phyloP scores from a whole-genome alignment of 1,140 invertebrate species.

The Pogonomyrmex barbatus region DNA sequence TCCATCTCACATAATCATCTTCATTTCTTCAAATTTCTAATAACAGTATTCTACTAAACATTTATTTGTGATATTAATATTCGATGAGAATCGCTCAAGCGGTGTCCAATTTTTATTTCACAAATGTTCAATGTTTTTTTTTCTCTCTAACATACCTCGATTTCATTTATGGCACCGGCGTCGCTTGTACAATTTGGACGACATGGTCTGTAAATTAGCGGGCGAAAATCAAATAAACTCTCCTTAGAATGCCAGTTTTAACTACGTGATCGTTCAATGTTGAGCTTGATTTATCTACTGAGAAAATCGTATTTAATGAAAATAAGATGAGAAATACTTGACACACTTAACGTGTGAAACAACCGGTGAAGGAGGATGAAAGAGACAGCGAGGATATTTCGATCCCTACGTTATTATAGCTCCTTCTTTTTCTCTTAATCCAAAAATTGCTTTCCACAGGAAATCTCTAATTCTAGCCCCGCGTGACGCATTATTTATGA shows the following conservation, averaged over 20 bases:
- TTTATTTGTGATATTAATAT: constrained; percentile 29
- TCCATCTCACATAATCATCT: constrained; percentile 69
- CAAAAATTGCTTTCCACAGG: neutral
- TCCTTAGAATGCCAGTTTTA: constrained; percentile 12
- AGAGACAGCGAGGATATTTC: constrained; percentile 1
- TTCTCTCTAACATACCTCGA: neutral
- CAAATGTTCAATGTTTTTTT: neutral
- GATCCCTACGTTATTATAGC: neutral
- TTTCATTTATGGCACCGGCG: neutral
- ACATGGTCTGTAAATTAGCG: constrained; percentile 19
- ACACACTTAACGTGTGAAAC: neutral
- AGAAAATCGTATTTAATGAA: constrained; percentile 13
- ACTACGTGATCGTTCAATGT: neutral
- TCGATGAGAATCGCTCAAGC: neutral
- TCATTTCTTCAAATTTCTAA: constrained; percentile 66
- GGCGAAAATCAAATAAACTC: constrained; percentile 19
- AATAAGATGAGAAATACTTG: constrained; percentile 12
- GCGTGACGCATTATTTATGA: neutral
- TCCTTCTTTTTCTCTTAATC: neutral
- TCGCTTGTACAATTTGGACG: constrained; percentile 5
- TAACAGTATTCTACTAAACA: neutral
- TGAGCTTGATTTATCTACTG: constrained; percentile 28
- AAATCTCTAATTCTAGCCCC: constrained; percentile 10
- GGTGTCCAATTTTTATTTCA: constrained; percentile 19
- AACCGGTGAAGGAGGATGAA: neutral